A percentile compares a stretch with the other conserved stretches of the same genome.
These are phyloP conservation scores for Chromis chromis DNA, from an alignment of 2,797 vertebrate species.

Conservation along the genomic window DNA sequence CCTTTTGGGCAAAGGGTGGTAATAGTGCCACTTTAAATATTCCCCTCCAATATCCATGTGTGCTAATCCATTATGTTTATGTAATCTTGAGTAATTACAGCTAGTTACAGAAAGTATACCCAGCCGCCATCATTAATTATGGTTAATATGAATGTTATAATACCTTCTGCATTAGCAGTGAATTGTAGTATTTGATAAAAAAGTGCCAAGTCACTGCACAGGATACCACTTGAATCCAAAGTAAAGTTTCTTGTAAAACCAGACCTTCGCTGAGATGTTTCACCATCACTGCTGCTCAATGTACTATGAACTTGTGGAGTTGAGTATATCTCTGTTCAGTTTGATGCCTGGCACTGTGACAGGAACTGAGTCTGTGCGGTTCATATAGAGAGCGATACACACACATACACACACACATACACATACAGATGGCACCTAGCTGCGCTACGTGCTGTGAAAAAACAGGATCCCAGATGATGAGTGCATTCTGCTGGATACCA, in stretches of 20 bases:
- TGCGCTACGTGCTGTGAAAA: background rate
- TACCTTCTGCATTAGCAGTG: too few species aligned
- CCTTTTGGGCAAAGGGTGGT: too few species aligned
- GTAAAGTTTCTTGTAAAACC: background rate
- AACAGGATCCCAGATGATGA: background rate
- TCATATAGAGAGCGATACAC: constrained; percentile 2
- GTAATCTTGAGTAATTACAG: too few species aligned
- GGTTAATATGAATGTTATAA: too few species aligned
- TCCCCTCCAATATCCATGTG: too few species aligned
- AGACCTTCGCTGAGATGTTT: background rate
- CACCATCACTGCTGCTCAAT: constrained; percentile 12
- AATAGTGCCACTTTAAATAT: too few species aligned
- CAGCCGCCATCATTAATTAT: too few species aligned
- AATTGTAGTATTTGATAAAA: too few species aligned
- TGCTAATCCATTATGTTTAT: too few species aligned
- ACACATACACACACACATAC: constrained; percentile 12
- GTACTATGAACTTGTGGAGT: constrained; percentile 1
- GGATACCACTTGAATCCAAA: background rate
- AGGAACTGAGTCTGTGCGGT: background rate
- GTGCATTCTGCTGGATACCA: background rate
- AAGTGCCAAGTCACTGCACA: too few species aligned
- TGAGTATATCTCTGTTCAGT: constrained; percentile 28
- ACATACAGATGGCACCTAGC: background rate
- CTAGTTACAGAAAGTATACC: too few species aligned
- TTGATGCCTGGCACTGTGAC: constrained; percentile 9